A percentile compares a stretch with the other conserved stretches of the same genome.
Evolutionary conservation across 2,113 vertebrate species (phyloP).

Genomic region (Craseonycteris thonglongyai): DNA sequence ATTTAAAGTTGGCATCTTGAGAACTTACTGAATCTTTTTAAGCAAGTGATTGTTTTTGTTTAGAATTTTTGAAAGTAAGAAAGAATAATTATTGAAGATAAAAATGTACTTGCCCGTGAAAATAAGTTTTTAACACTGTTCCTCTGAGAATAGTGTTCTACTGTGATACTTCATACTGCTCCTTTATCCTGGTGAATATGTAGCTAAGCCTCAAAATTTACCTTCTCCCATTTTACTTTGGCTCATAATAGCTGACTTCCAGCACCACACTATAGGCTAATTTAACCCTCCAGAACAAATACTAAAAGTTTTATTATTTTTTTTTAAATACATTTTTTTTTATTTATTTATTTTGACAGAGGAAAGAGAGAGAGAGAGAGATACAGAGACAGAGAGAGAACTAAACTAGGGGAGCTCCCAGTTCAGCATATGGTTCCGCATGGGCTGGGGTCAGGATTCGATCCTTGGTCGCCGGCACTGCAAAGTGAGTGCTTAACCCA

Average conservation of each 20-base stretch:
- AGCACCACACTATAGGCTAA: not conserved
- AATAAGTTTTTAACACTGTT: not conserved
- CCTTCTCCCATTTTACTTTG: not conserved
- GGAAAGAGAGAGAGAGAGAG: too few relatives aligned
- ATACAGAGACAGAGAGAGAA: too few relatives aligned
- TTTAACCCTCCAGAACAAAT: not conserved
- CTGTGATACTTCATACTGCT: not conserved
- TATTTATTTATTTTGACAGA: too few relatives aligned
- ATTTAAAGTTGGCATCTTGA: slow-evolving; percentile 18
- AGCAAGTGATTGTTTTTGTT: not conserved
- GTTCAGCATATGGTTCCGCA: too few relatives aligned
- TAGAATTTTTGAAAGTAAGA: slow-evolving; percentile 27
- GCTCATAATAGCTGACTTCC: not conserved
- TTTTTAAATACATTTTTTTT: too few relatives aligned
- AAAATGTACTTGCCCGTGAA: not conserved
- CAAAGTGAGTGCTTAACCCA: too few relatives aligned
- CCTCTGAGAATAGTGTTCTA: not conserved
- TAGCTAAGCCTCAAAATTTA: not conserved
- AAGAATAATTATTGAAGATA: not conserved
- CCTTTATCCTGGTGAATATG: not conserved
- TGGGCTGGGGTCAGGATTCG: too few relatives aligned
- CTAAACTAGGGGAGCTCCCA: too few relatives aligned
- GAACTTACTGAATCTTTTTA: slow-evolving; percentile 3
- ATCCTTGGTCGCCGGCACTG: too few relatives aligned
- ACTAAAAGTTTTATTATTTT: not conserved